A percentile compares a stretch with the other conserved stretches of the same genome.
These are phyloP conservation scores for Pangasianodon gigas DNA, from an alignment of 2,113 vertebrate genomes.

Conservation along the genomic window DNA sequence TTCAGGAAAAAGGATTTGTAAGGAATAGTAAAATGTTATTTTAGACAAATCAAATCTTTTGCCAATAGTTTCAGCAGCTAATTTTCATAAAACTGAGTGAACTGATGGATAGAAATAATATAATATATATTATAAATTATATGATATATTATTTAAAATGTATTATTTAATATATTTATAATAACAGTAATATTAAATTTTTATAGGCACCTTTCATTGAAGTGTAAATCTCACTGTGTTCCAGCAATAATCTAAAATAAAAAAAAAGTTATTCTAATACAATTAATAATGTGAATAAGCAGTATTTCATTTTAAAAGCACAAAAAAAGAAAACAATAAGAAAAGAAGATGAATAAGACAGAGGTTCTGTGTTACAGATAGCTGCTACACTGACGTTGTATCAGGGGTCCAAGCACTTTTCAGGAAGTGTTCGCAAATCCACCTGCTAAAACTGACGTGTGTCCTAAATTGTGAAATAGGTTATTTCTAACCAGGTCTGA, in stretches of 20 bases:
- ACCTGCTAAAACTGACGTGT: neutral
- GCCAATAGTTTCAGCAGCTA: too few relatives aligned
- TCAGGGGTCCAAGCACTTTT: neutral
- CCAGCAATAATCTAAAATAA: neutral
- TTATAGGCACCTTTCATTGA: neutral
- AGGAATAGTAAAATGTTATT: too few relatives aligned
- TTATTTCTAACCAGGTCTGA: neutral
- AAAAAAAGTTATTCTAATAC: neutral
- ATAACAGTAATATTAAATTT: neutral
- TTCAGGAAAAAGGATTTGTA: too few relatives aligned
- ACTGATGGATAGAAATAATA: too few relatives aligned
- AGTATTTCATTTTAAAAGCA: neutral
- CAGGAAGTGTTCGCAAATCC: neutral
- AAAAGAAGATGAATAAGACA: neutral
- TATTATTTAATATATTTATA: neutral
- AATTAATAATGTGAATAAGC: neutral
- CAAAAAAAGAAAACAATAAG: neutral
- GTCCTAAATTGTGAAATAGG: conserved; percentile 6
- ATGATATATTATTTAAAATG: neutral
- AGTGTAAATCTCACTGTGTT: neutral
- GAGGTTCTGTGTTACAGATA: neutral
- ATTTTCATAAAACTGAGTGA: too few relatives aligned
- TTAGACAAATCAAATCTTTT: too few relatives aligned
- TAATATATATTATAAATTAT: too few relatives aligned
- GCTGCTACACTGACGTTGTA: neutral